Evolutionary conservation across 2,797 vertebrate species (phyloP).

Genomic region (Meda fulgida): DNA sequence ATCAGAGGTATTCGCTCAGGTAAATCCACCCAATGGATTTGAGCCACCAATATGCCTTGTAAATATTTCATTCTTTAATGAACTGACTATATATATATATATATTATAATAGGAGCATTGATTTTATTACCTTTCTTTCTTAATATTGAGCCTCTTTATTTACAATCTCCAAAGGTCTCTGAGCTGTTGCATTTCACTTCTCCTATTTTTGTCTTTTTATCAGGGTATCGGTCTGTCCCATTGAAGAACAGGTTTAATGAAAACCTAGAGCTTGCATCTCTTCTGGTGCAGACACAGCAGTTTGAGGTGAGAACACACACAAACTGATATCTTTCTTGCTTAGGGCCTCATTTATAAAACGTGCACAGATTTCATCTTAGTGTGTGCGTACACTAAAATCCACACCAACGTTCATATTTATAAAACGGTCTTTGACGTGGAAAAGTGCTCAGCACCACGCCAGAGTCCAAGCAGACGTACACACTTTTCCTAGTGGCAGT

Average conservation of each 20-base stretch:
- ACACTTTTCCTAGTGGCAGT: too few relatives aligned
- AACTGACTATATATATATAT: neutral
- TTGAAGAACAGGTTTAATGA: slow-evolving; percentile 92
- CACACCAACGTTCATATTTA: too few relatives aligned
- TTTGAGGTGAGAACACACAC: slow-evolving; percentile 80
- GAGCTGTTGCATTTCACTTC: neutral
- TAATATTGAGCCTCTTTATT: neutral
- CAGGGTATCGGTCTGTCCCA: slow-evolving; percentile 92
- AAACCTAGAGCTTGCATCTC: slow-evolving; percentile 88
- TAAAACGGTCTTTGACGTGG: too few relatives aligned
- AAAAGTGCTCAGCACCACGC: too few relatives aligned
- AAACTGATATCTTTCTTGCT: neutral
- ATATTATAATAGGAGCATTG: too few relatives aligned
- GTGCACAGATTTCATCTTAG: too few relatives aligned
- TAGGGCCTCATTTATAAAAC: too few relatives aligned
- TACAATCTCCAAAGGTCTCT: neutral
- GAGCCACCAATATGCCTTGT: neutral
- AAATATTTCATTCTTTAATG: neutral
- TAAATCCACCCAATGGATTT: slow-evolving; percentile 58
- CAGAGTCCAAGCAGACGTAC: too few relatives aligned
- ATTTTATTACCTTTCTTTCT: neutral
- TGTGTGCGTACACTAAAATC: too few relatives aligned
- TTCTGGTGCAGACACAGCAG: slow-evolving; percentile 86
- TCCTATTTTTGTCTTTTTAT: neutral
- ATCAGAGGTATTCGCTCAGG: slow-evolving; percentile 93